Conservation (phyloP, 2,113 vertebrate genomes). For the Polyodon spathula region DNA sequence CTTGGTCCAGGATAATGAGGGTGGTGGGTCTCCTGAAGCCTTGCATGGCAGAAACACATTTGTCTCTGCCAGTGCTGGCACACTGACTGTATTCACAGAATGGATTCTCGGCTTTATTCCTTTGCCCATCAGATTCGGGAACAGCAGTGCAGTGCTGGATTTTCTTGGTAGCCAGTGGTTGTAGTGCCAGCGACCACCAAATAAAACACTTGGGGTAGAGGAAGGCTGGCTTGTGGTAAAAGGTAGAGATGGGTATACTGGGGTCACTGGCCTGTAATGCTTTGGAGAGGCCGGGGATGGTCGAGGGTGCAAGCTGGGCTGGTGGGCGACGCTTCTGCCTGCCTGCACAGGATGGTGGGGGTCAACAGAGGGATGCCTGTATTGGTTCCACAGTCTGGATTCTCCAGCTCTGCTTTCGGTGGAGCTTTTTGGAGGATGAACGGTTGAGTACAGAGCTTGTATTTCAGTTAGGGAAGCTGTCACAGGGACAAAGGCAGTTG, state of each 20-base stretch:
- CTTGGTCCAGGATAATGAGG: constrained; percentile 58
- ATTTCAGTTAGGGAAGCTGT: background rate
- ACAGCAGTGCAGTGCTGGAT: constrained; percentile 42
- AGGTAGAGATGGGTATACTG: constrained; percentile 20
- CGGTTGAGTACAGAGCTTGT: background rate
- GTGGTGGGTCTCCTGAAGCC: constrained; percentile 50
- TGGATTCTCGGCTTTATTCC: constrained; percentile 49
- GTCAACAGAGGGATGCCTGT: constrained; percentile 55
- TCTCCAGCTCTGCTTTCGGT: constrained; percentile 36
- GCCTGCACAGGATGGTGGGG: constrained; percentile 38
- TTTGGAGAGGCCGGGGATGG: constrained; percentile 24
- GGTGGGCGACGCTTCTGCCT: constrained; percentile 43
- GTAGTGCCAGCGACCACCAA: constrained; percentile 37
- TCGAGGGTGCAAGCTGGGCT: constrained; percentile 30
- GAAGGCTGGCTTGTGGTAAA: constrained; percentile 22
- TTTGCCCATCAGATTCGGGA: constrained; percentile 36
- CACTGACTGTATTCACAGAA: constrained; percentile 35
- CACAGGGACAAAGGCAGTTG: constrained; percentile 25
- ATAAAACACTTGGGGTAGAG: constrained; percentile 25
- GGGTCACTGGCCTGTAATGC: constrained; percentile 19
- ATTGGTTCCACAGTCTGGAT: constrained; percentile 54
- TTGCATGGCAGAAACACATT: constrained; percentile 51
- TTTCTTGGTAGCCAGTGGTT: constrained; percentile 24
- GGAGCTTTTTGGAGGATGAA: constrained; percentile 13
- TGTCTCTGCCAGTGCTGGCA: constrained; percentile 53